phyloP scores from a whole-genome alignment of 2,888 invertebrate genomes.

The Hermaeophaga mercurialis region DNA sequence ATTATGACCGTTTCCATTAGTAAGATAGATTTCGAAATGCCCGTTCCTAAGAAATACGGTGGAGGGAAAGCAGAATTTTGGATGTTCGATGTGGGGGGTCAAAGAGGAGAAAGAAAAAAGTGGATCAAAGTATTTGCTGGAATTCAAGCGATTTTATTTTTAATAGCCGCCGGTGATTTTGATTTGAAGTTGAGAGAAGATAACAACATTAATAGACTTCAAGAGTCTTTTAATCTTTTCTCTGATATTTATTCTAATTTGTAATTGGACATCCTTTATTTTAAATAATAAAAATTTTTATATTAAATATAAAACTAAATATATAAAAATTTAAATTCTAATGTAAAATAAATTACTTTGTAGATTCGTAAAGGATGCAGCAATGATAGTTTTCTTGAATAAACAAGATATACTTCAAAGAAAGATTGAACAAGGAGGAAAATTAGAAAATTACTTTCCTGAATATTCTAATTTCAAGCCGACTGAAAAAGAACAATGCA shows the following conservation, averaged over 20 bases:
- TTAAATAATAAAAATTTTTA: too few relatives aligned
- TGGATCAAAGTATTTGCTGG: slow-evolving; percentile 84
- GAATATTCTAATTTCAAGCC: slow-evolving; percentile 64
- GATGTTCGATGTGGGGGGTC: slow-evolving; percentile 87
- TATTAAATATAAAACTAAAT: neutral
- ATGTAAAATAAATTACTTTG: neutral
- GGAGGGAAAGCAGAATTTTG: slow-evolving; percentile 74
- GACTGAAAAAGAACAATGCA: slow-evolving; percentile 57
- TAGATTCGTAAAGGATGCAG: slow-evolving; percentile 75
- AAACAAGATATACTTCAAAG: slow-evolving; percentile 78
- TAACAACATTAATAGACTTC: slow-evolving; percentile 68
- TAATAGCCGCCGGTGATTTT: slow-evolving; percentile 81
- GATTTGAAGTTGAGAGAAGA: slow-evolving; percentile 79
- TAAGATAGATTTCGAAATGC: slow-evolving; percentile 75
- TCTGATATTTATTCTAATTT: slow-evolving; percentile 79
- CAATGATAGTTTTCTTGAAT: slow-evolving; percentile 80
- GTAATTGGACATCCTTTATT: slow-evolving; percentile 50
- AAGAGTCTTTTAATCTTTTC: slow-evolving; percentile 74
- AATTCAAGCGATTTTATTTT: slow-evolving; percentile 79
- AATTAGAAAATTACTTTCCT: slow-evolving; percentile 70
- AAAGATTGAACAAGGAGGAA: slow-evolving; percentile 71
- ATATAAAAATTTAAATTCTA: too few relatives aligned
- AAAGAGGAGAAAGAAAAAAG: slow-evolving; percentile 78
- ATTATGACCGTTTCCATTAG: slow-evolving; percentile 76
- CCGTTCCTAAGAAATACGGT: slow-evolving; percentile 71